Evolutionary conservation across 2,888 invertebrate genomes (phyloP).

Genomic region (Sinhomidia bicolor): DNA sequence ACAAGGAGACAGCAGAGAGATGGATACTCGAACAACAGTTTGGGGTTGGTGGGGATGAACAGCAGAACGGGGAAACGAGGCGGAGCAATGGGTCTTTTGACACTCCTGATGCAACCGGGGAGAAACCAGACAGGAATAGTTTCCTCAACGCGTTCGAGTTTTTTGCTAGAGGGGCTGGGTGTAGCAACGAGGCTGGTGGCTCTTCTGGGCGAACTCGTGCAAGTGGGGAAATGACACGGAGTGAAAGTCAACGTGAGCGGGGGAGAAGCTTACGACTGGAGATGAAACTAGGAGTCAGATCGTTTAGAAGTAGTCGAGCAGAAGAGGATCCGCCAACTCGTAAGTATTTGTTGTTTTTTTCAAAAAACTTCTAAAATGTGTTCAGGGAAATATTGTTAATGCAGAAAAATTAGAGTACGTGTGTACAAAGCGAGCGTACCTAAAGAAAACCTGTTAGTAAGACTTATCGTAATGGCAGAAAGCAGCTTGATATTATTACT

Average conservation of each 20-base stretch:
- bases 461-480: too few species aligned
- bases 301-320: not conserved
- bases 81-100: not conserved
- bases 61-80: not conserved
- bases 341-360: too few species aligned
- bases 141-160: slow-evolving; percentile 67
- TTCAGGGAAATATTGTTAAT: too few species aligned
- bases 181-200: not conserved
- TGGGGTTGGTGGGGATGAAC: slow-evolving; percentile 14
- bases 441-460: too few species aligned
- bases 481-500: too few species aligned
- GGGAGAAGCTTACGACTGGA: not conserved
- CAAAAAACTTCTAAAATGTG: too few species aligned
- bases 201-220: not conserved
- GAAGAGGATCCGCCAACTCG: not conserved
- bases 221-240: not conserved
- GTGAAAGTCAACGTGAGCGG: not conserved
- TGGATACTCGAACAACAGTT: slow-evolving; percentile 67
- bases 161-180: slow-evolving; percentile 27
- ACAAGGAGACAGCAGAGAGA: slow-evolving; percentile 65
- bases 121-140: slow-evolving; percentile 10
- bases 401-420: too few species aligned
- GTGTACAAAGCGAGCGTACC: too few species aligned
- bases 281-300: not conserved
- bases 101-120: not conserved